A percentile compares a stretch with the other conserved stretches of the same genome.
phyloP scores from a whole-genome alignment of 2,113 vertebrate species.

The Pycnonotus jocosus region DNA sequence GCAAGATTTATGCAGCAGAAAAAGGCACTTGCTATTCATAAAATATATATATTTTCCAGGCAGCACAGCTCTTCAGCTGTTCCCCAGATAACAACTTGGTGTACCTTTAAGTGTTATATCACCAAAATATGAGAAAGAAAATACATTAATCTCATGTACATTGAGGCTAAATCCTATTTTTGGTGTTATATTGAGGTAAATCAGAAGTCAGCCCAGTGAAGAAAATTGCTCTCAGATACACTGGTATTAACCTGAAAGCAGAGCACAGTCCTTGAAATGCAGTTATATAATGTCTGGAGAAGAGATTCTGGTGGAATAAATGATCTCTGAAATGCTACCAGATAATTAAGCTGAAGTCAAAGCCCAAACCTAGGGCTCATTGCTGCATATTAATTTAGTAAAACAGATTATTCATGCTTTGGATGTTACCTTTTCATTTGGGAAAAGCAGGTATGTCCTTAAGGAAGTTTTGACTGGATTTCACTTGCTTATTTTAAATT shows the following conservation, averaged over 20 bases:
- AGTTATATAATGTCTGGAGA: neutral
- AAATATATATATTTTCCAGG: neutral
- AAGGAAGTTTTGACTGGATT: neutral
- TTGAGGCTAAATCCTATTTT: neutral
- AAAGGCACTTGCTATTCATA: neutral
- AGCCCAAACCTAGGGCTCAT: neutral
- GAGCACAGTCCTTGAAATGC: neutral
- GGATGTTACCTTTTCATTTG: neutral
- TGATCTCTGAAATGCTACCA: conserved; percentile 5
- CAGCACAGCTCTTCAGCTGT: neutral
- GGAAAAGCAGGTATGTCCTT: conserved; percentile 20
- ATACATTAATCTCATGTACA: neutral
- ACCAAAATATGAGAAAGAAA: neutral
- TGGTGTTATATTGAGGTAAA: neutral
- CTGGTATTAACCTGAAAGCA: neutral
- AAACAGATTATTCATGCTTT: conserved; percentile 9
- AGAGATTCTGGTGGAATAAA: neutral
- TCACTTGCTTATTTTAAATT: neutral
- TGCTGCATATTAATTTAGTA: conserved; percentile 7
- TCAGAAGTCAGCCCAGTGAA: neutral
- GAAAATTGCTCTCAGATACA: neutral
- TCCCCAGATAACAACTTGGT: neutral
- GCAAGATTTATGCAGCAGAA: neutral
- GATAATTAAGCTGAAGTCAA: conserved; percentile 19
- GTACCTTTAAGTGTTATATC: neutral